Evolutionary conservation across 2,797 vertebrate species (phyloP).

Genomic region (Potorous gilbertii): DNA sequence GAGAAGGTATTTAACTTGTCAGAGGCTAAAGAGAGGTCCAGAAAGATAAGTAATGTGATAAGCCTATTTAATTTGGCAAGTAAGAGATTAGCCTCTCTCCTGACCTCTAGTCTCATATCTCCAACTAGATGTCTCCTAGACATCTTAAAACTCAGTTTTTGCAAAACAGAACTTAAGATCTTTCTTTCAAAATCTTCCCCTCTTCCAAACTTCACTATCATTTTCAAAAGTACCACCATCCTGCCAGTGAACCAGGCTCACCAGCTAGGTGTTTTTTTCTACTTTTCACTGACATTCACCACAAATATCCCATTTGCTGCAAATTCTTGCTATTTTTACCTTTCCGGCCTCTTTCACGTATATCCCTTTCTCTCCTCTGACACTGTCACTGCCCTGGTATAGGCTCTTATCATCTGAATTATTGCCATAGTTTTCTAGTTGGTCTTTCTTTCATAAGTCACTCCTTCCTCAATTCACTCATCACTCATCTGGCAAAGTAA

Average conservation of each 20-base stretch:
- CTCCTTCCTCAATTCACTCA: neutral
- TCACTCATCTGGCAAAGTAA: neutral
- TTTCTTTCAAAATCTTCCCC: neutral
- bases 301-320: neutral
- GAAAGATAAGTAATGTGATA: neutral
- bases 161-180: neutral
- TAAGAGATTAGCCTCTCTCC: neutral
- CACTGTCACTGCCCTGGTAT: neutral
- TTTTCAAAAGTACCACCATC: neutral
- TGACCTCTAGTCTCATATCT: neutral
- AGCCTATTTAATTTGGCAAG: neutral
- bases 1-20: neutral
- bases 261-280: neutral
- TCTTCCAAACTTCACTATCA: neutral
- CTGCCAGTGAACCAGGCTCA: neutral
- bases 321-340: neutral
- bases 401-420: neutral
- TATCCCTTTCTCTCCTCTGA: neutral
- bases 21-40: neutral
- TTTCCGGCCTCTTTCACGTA: neutral
- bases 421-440: neutral
- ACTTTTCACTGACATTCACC: neutral
- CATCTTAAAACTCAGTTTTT: neutral
- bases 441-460: neutral
- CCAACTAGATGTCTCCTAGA: neutral